Percentiles rank a stretch among this genome's conserved stretches.
Conservation (phyloP, 1,140 invertebrate genomes). For the Polyergus mexicanus region DNA sequence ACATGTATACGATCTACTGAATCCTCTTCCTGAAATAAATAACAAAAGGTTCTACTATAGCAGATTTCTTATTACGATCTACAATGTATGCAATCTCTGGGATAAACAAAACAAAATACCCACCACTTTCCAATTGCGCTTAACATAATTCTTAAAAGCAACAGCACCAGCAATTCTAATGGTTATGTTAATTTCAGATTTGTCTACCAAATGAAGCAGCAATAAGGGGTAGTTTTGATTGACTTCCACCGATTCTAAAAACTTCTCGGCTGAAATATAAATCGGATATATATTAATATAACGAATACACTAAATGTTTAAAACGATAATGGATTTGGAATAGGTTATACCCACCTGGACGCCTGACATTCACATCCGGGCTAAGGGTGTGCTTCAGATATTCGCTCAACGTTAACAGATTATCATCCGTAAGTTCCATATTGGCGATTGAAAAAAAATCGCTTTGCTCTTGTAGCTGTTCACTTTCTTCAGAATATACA, state of each 20-base stretch:
- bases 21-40: conserved; percentile 91
- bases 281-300: background rate
- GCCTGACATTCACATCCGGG: conserved; percentile 92
- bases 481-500: background rate
- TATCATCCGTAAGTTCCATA: conserved; percentile 95
- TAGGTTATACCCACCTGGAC: conserved; percentile 91
- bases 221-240: conserved; percentile 97
- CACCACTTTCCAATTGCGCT: conserved; percentile 97
- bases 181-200: conserved; percentile 91
- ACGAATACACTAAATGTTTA: background rate
- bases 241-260: conserved; percentile 95
- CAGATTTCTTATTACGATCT: too few relatives aligned
- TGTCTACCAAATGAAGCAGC: conserved; percentile 94
- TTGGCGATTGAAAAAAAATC: background rate
- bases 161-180: conserved; percentile 96
- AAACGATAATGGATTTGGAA: background rate
- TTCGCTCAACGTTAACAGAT: conserved; percentile 92
- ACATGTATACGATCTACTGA: conserved; percentile 92
- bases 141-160: conserved; percentile 98
- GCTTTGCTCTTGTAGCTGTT: background rate
- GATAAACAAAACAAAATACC: conserved; percentile 80
- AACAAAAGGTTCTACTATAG: background rate
- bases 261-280: conserved; percentile 93
- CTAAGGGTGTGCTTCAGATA: conserved; percentile 97
- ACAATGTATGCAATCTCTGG: background rate